Conservation (phyloP, 2,888 invertebrate species). For the Drosophila stalkeri region DNA sequence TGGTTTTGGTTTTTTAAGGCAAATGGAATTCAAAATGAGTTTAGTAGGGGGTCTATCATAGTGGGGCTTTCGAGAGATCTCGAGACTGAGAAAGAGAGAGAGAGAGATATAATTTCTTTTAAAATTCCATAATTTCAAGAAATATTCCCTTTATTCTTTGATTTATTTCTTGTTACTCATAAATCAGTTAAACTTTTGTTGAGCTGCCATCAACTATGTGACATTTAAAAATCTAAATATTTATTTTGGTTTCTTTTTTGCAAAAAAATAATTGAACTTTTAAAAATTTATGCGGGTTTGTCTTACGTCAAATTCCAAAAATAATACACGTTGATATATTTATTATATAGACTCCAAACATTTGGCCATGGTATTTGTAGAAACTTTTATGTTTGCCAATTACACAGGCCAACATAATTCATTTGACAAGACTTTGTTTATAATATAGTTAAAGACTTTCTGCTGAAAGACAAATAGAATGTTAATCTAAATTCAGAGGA, state of each 20-base stretch:
- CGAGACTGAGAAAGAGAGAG: background rate
- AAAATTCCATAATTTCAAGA: background rate
- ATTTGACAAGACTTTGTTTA: background rate
- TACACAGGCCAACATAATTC: background rate
- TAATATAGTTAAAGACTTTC: too few species aligned
- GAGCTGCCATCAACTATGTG: background rate
- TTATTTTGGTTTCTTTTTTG: background rate
- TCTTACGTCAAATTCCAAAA: constrained; percentile 12
- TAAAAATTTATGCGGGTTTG: background rate
- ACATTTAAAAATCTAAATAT: background rate
- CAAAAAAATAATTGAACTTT: background rate
- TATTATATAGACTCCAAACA: background rate
- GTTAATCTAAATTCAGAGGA: too few species aligned
- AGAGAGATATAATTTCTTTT: background rate
- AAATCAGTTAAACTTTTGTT: background rate
- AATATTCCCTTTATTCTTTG: background rate
- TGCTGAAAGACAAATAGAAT: too few species aligned
- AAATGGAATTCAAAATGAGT: background rate
- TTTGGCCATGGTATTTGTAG: background rate
- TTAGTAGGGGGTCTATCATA: too few species aligned
- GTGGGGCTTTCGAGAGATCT: background rate
- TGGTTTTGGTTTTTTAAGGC: background rate
- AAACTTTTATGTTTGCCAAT: constrained; percentile 3
- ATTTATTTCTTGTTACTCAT: background rate
- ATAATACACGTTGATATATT: background rate